Evolutionary conservation across 1,140 invertebrate genomes (phyloP).

Genomic region (Dryas iulia): DNA sequence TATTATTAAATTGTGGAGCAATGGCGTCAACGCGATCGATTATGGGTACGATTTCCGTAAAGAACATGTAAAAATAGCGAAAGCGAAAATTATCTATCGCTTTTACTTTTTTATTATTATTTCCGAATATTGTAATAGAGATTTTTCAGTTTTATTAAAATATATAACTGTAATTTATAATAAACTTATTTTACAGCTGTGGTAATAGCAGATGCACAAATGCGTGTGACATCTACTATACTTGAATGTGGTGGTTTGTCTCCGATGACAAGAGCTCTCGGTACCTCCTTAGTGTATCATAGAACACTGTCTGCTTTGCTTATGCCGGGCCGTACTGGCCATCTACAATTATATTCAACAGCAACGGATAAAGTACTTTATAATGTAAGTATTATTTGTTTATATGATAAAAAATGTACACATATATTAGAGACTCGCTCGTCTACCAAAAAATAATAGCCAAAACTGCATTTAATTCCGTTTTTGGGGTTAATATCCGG

Average conservation of each 20-base stretch:
- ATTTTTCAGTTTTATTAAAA: background rate
- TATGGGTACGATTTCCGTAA: too few relatives aligned
- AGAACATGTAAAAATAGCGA: too few relatives aligned
- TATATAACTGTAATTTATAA: too few relatives aligned
- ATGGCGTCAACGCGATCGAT: too few relatives aligned
- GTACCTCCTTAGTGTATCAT: conserved; percentile 54
- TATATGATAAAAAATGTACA: background rate
- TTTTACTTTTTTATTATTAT: too few relatives aligned
- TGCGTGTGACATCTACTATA: conserved; percentile 60
- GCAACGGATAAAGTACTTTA: conserved; percentile 70
- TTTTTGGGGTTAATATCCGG: too few relatives aligned
- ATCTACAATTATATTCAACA: conserved; percentile 72
- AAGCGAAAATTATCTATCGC: too few relatives aligned
- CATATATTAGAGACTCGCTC: too few relatives aligned
- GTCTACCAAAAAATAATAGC: too few relatives aligned
- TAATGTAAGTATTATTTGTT: conserved; percentile 59
- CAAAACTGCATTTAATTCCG: too few relatives aligned
- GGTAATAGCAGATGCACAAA: conserved; percentile 56
- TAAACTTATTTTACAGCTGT: conserved; percentile 49
- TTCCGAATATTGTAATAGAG: too few relatives aligned
- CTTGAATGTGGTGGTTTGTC: conserved; percentile 67
- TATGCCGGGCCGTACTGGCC: conserved; percentile 64
- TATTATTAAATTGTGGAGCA: too few relatives aligned
- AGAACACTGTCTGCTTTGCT: conserved; percentile 50
- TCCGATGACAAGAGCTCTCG: conserved; percentile 40